Base-by-base conservation (phyloP, 2,797 vertebrate genomes). In the Limosa lapponica region DNA sequence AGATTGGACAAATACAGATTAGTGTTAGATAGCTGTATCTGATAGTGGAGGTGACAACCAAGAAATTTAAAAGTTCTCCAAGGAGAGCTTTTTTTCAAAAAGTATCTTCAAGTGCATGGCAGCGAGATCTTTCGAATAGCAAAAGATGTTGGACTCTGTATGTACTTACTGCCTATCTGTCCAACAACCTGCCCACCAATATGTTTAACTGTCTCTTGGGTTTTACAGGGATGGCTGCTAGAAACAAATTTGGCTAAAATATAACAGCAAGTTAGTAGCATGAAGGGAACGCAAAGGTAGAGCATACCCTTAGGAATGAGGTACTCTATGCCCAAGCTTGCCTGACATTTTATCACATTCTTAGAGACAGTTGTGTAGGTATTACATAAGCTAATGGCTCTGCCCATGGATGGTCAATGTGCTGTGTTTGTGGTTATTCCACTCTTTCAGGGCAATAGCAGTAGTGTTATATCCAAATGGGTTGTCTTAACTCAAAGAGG, bases 11-110 rank as follows among this genome's bases (percentile, higher is more conserved):
- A 46, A 37, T 51, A 30, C 12, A 67, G 5, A 48, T 65, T 37
- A 28, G 4, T 8, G 25, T 69, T 86, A 49, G 23, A 28, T 57
- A 48, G 25, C 10, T 2, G 0, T 74, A 25, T 71, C 0, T 0
- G 2, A 28, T 27, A 61, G 25, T 44, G 17, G 27, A 71, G 61
- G 10, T 1, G 6, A 72, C 25, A 16, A 65, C 19, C 61, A 19
- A 54, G 57, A 73, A 82, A 59, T 74, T 25, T 59, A 34, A 25
- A 66, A 65, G 13, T 22, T 43, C 10, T 37, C 25, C 27, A 49
- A n/a, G 57, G 46, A 89, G 11, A 81, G 6, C 8, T 81, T 36
- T 61, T 23, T 65, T 49, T 80, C 14, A 43, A 87, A 65, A 73
- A 32, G 24, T 44, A 10, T 8, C 8, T 65, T 61, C 46, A 77